phyloP scores from a whole-genome alignment of 2,888 invertebrate species.

The Drosophila mulleri region DNA sequence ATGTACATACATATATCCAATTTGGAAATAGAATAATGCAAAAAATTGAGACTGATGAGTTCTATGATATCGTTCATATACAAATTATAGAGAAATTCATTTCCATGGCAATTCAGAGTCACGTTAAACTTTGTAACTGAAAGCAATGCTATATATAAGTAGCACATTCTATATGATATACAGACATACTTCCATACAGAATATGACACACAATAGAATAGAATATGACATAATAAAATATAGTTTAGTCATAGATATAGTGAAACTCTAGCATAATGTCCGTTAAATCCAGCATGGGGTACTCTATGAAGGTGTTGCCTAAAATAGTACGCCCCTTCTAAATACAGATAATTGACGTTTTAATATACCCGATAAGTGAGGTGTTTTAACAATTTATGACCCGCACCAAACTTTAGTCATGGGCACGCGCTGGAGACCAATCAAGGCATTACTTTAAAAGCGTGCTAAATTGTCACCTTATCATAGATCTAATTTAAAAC shows the following conservation, averaged over 20 bases:
- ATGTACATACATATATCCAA: too few relatives aligned
- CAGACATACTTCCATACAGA: background rate
- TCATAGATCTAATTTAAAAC: conserved; percentile 6
- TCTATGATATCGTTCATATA: too few relatives aligned
- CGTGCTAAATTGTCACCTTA: conserved; percentile 12
- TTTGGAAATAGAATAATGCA: too few relatives aligned
- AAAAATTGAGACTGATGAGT: too few relatives aligned
- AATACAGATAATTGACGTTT: conserved; percentile 36
- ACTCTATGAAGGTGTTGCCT: conserved; percentile 28
- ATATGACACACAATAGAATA: background rate
- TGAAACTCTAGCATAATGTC: background rate
- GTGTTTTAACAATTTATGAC: conserved; percentile 20
- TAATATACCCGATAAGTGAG: conserved; percentile 27
- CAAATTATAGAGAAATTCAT: too few relatives aligned
- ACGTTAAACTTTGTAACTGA: too few relatives aligned
- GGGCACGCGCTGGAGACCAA: conserved; percentile 16
- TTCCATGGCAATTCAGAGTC: too few relatives aligned
- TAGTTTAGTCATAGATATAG: background rate
- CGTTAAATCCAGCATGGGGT: background rate
- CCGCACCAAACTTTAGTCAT: conserved; percentile 31
- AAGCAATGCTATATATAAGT: too few relatives aligned
- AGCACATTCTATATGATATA: background rate
- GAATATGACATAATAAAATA: background rate
- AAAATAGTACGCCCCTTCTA: conserved; percentile 3
- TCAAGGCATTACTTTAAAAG: conserved; percentile 13